phyloP scores from a whole-genome alignment of 2,888 invertebrate species.

The Nasonia oneida region DNA sequence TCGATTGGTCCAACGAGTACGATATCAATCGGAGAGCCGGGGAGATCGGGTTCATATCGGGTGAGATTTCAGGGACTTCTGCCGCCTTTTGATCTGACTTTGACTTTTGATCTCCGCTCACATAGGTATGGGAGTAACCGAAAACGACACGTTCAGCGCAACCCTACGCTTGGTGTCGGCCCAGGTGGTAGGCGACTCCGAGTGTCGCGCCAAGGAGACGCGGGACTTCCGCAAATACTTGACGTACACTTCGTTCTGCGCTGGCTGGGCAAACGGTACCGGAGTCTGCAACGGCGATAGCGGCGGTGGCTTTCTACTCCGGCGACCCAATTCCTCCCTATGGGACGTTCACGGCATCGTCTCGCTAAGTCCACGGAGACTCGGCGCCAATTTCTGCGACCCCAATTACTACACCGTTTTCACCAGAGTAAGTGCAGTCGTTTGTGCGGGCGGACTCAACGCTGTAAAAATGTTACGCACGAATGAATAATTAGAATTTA shows the following conservation, averaged over 20 bases:
- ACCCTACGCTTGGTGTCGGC: constrained; percentile 80
- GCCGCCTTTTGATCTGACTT: too few relatives aligned
- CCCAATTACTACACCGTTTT: constrained; percentile 79
- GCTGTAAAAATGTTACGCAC: too few relatives aligned
- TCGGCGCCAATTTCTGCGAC: constrained; percentile 77
- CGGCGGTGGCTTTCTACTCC: constrained; percentile 82
- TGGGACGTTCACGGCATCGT: constrained; percentile 80
- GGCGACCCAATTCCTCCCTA: constrained; percentile 67
- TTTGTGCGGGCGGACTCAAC: too few relatives aligned
- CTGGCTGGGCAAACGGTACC: constrained; percentile 82
- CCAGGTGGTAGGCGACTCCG: constrained; percentile 80
- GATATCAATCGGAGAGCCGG: constrained; percentile 63
- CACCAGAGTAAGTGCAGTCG: constrained; percentile 76
- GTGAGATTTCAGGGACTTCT: constrained; percentile 59
- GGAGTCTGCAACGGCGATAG: constrained; percentile 85
- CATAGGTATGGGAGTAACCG: constrained; percentile 83
- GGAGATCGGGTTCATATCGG: constrained; percentile 68
- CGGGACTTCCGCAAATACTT: constrained; percentile 81
- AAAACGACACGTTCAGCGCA: constrained; percentile 81
- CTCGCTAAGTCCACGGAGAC: constrained; percentile 78
- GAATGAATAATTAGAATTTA: too few relatives aligned
- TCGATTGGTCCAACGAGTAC: constrained; percentile 75
- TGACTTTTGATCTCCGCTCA: too few relatives aligned
- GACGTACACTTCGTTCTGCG: constrained; percentile 84
- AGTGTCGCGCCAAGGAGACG: constrained; percentile 80